These are phyloP conservation scores for Phylloscopus trochilus DNA, from an alignment of 2,113 vertebrate species.

Conservation along the genomic window DNA sequence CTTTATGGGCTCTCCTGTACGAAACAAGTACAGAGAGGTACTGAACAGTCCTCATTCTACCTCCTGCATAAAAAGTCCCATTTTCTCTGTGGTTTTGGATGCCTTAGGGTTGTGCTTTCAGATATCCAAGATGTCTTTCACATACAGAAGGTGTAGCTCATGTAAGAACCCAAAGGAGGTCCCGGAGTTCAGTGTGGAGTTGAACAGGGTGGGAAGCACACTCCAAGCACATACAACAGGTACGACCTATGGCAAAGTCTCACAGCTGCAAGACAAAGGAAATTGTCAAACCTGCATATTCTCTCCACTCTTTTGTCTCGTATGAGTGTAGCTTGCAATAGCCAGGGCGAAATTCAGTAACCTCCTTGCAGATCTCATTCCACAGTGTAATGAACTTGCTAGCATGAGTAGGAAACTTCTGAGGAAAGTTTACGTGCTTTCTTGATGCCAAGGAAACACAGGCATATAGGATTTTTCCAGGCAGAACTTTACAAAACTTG, in stretches of 20 bases:
- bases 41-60: neutral
- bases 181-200: neutral
- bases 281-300: neutral
- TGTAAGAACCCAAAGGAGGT: neutral
- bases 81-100: neutral
- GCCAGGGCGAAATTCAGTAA: neutral
- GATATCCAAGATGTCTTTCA: neutral
- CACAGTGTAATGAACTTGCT: rapidly evolving
- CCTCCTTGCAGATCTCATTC: neutral
- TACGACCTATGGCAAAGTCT: neutral
- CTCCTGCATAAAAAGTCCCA: neutral
- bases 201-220: neutral
- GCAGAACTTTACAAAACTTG: neutral
- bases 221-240: neutral
- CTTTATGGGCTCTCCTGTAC: neutral
- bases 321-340: neutral
- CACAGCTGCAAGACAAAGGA: neutral
- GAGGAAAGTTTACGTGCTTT: neutral
- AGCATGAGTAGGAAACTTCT: neutral
- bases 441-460: neutral
- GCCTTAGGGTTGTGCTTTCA: neutral
- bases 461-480: neutral
- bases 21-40: neutral
- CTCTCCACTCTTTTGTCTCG: neutral
- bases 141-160: neutral